Evolutionary conservation across 2,888 invertebrate species (phyloP).

Genomic region (Perizoma flavofasciatum): DNA sequence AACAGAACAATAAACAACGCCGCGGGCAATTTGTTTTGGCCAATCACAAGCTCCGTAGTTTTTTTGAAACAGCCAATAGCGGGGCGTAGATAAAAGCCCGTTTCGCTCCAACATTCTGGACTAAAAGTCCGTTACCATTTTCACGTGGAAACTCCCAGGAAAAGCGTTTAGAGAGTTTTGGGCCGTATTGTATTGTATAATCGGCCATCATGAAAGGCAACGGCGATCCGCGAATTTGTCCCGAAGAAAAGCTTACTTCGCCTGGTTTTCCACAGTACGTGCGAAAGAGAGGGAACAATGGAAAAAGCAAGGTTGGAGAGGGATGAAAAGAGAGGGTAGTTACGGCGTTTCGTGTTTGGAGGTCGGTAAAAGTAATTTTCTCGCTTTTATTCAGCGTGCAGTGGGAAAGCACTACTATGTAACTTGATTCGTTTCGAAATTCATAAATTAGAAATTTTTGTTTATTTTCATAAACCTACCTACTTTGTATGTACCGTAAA

Average conservation of each 20-base stretch:
- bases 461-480: conserved; percentile 1
- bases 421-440: conserved; percentile 40
- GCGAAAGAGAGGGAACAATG: conserved; percentile 50
- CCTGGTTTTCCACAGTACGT: conserved; percentile 55
- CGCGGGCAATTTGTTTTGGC: conserved; percentile 83
- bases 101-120: conserved; percentile 60
- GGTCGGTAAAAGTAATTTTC: conserved; percentile 75
- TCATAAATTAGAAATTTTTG: neutral
- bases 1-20: conserved; percentile 70
- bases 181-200: conserved; percentile 80
- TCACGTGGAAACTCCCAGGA: conserved; percentile 44
- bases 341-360: conserved; percentile 57
- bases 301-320: conserved; percentile 42
- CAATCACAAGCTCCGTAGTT: conserved; percentile 78
- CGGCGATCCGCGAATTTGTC: conserved; percentile 70
- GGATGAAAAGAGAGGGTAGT: conserved; percentile 57
- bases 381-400: conserved; percentile 76
- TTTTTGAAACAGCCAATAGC: conserved; percentile 81
- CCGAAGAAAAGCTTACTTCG: conserved; percentile 72
- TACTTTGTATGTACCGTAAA: neutral
- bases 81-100: conserved; percentile 75
- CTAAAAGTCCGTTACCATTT: conserved; percentile 63
- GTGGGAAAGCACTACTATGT: conserved; percentile 61
- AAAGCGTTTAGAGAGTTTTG: conserved; percentile 68
- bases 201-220: conserved; percentile 82